Evolutionary conservation across 2,113 vertebrate genomes (phyloP), one percentile per base, ranked within the genome.

Genomic region (Scopus umbretta): DNA sequence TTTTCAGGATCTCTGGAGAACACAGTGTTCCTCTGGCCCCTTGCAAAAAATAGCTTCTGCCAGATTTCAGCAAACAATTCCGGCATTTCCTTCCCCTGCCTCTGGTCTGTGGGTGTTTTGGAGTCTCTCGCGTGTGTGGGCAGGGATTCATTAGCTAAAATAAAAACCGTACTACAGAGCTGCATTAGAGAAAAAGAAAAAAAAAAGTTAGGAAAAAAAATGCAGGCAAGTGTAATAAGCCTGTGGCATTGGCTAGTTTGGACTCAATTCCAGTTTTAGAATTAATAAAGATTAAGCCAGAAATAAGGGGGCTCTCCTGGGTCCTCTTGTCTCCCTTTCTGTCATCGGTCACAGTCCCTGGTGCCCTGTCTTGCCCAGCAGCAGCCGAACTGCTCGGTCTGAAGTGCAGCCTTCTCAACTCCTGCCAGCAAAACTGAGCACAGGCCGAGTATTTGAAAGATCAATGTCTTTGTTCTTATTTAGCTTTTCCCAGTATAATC

Each of bases 111-210:
- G 96, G 93, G 96, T 97, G 95, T 97, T 96, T 97, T 97, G 96
- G 96, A 96, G 94, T 90, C 92, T 95, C 92, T 96, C 23, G 6
- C 36, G 14, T 96, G 93, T 96, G 94, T 96, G 93, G 96, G 96
- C 92, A 96, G 97, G 94, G 94, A 95, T 93, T 97, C 95, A 96
- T 97, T 96, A 97, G 97, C 96, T 95, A 97, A 94, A 96, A 97
- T 94, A 96, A 96, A 97, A 93, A 90, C 71, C 20, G 19, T 86
- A 94, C 88, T 92, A 92, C 90, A 79, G 88, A 92, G 86, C 83
- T 80, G 81, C 32, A 2, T 62, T 18, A 32, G 45, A 79, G 76
- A 78, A 45, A 79, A 20, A 43, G 38, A 14, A 47, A 53, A 79
- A 61, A 83, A 72, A 21, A 47, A 34, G 45, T 42, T 65, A 10